phyloP scores from a whole-genome alignment of 2,797 vertebrate genomes.

The Sebastes miniatus region DNA sequence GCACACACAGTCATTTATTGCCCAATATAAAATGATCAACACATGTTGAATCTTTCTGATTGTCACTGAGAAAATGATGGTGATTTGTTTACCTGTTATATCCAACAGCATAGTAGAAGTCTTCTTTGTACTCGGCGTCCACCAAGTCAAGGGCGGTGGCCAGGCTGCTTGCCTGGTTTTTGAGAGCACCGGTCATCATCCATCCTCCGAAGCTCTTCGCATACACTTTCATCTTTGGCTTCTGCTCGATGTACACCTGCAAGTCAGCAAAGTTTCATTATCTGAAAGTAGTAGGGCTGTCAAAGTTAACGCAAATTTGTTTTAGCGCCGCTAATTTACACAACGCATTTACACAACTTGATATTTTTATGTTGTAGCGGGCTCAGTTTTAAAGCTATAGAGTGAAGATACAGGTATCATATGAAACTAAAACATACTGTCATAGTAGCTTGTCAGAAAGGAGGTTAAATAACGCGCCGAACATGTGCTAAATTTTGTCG shows the following conservation, averaged over 20 bases:
- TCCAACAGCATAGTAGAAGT: conserved; percentile 58
- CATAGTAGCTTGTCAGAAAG: too few species aligned
- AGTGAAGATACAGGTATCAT: too few species aligned
- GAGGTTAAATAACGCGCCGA: too few species aligned
- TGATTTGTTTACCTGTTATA: conserved; percentile 78
- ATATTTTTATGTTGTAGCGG: too few species aligned
- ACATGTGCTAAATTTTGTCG: too few species aligned
- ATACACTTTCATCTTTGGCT: conserved; percentile 64
- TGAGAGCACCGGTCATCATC: conserved; percentile 6
- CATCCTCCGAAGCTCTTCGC: conserved; percentile 66
- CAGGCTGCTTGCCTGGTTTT: not conserved
- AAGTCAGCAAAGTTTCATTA: conserved; percentile 1
- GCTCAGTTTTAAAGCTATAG: too few species aligned
- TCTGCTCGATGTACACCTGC: conserved; percentile 71
- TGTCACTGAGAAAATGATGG: not conserved
- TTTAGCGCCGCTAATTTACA: too few species aligned
- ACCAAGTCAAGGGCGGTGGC: conserved; percentile 32
- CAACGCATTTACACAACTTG: too few species aligned
- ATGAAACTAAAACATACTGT: too few species aligned
- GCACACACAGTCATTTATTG: not conserved
- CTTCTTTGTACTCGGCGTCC: conserved; percentile 48
- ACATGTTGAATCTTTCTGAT: not conserved
- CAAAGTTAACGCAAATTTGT: too few species aligned
- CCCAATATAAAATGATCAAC: not conserved
- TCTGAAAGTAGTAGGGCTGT: not conserved